These are phyloP conservation scores for Acestrorhynchus altus DNA, from an alignment of 2,797 vertebrate species.

Conservation along the genomic window DNA sequence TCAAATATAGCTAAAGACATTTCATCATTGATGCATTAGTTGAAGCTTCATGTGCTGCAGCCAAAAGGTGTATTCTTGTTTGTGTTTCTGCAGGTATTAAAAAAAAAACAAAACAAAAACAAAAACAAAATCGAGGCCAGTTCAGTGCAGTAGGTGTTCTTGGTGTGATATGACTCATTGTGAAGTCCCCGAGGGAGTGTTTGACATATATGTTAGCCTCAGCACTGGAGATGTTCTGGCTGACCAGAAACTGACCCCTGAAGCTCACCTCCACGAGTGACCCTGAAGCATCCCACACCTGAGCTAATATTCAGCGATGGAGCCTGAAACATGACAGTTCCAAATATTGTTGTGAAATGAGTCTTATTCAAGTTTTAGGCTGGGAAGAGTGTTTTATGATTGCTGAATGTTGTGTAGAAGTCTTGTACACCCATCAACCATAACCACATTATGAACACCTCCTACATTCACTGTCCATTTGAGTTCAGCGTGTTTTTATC, in stretches of 20 bases:
- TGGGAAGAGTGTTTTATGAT: no score
- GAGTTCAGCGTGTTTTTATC: no score
- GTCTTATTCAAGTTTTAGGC: neutral
- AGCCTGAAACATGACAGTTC: neutral
- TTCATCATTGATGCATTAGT: neutral
- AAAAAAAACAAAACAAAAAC: neutral
- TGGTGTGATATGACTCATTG: conserved; percentile 39
- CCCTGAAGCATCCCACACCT: neutral
- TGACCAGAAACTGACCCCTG: conserved; percentile 5
- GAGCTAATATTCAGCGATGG: neutral
- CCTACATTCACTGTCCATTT: no score
- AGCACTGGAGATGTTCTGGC: neutral
- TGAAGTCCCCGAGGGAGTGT: neutral
- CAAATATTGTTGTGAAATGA: neutral
- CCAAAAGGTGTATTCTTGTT: neutral
- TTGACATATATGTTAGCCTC: conserved; percentile 12
- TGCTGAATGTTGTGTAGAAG: no score
- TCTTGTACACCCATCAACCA: no score
- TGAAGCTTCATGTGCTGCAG: neutral
- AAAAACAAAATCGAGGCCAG: neutral
- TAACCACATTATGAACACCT: no score
- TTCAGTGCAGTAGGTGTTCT: conserved; percentile 17
- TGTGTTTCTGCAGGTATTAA: neutral
- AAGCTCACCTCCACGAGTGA: neutral
- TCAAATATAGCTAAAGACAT: neutral